These are phyloP conservation scores for Spicauda simplicius DNA, from an alignment of 2,888 invertebrate species.

Conservation along the genomic window DNA sequence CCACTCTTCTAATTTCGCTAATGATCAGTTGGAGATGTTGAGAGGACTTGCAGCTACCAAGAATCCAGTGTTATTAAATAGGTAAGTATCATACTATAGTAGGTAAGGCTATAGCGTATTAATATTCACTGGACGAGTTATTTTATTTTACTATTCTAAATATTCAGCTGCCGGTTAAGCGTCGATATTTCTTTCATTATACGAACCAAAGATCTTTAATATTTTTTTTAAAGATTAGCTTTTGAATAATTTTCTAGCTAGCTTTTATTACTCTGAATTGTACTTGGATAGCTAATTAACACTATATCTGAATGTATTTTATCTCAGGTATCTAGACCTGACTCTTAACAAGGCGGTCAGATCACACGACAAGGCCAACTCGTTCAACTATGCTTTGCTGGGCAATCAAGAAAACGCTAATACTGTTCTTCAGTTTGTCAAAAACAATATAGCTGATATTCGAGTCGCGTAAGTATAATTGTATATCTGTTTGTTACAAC, in stretches of 20 bases:
- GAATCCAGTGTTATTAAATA: constrained; percentile 57
- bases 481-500: not conserved
- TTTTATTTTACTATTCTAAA: too few species aligned
- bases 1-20: constrained; percentile 66
- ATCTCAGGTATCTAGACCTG: constrained; percentile 63
- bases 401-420: constrained; percentile 66
- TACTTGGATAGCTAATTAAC: too few species aligned
- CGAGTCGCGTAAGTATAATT: constrained; percentile 64
- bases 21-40: constrained; percentile 79
- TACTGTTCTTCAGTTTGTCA: constrained; percentile 67
- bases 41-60: constrained; percentile 76
- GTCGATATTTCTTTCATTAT: too few species aligned
- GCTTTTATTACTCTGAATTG: too few species aligned
- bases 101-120: too few species aligned
- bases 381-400: constrained; percentile 72
- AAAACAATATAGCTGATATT: constrained; percentile 64
- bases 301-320: not conserved
- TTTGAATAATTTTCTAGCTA: too few species aligned
- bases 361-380: constrained; percentile 70
- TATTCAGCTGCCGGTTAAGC: too few species aligned
- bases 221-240: too few species aligned
- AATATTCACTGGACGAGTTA: too few species aligned
- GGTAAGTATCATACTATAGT: constrained; percentile 49
- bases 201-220: too few species aligned
- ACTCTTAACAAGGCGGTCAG: constrained; percentile 66